Base-by-base conservation (phyloP, 2,888 invertebrate species). In the Caenorhabditis auriculariae region DNA sequence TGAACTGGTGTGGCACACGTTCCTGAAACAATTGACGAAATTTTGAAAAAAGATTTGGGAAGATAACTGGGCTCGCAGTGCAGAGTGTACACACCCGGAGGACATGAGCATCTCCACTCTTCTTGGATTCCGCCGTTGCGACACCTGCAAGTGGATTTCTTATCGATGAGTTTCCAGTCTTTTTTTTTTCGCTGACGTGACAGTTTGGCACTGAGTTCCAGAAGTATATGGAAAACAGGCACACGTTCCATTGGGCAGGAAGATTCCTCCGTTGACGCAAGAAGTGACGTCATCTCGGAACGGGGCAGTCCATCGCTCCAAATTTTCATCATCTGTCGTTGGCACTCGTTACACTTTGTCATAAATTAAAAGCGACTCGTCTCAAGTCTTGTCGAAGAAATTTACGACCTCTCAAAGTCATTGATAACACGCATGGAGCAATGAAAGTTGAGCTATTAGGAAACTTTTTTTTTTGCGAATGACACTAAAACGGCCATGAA, bases 161-260 rank as follows among this genome's bases (percentile, higher is more conserved):
- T 32, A 32, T 32, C 9, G n/a, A 32, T n/a, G 9, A 41, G 29
- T 29, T 51, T 2, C 21, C 5, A 15, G 7, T 12, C 19, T 5
- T 35, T 32, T 35, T 35, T 6, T 47, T 47, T 24, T 32, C 35
- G n/a, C 49, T 39, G 15, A 58, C 53, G 48, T 32, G 1, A 60
- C 51, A 5, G 52, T 38, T 48, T 57, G 55, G 23, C 66, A 67
- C n/a, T 52, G 47, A 17, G 52, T 42, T 38, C 66, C 66, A 9
- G 52, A 55, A 38, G 46, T 48, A 39, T 62, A 67, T 12, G 54
- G 49, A 19, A 46, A 21, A 35, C 66, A 67, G 4, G 66, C 43
- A 26, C 66, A 67, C 6, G 66, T 67, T 17, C 53, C 58, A 42
- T 67, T 67, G 21, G 66, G 66, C 2, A 67, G 38, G 4, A 60